phyloP scores from a whole-genome alignment of 2,113 vertebrate genomes.

The Helogale parvula region DNA sequence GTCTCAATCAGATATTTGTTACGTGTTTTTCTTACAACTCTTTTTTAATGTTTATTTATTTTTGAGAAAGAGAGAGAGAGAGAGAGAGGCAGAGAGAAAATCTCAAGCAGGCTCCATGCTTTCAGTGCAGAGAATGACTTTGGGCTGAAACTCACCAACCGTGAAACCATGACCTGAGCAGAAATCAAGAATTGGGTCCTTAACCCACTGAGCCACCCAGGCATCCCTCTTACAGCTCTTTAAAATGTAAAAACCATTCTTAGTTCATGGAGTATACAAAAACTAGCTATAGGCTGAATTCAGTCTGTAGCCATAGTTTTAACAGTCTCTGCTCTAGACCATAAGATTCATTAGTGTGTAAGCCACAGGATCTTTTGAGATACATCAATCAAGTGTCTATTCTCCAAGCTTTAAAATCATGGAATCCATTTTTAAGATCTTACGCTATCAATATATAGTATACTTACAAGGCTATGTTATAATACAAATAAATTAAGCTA shows the following conservation, averaged over 20 bases:
- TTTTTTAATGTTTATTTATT: neutral
- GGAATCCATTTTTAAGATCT: neutral
- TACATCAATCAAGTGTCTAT: neutral
- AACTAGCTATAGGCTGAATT: neutral
- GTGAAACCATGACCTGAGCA: no score
- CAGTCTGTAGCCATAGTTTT: neutral
- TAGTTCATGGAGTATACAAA: neutral
- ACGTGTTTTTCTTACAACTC: neutral
- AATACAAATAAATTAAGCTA: neutral
- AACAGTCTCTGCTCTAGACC: no score
- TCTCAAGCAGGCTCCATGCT: no score
- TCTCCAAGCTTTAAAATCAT: neutral
- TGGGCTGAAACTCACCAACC: no score
- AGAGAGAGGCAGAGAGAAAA: no score
- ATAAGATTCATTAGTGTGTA: neutral
- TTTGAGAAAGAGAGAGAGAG: no score
- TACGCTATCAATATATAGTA: neutral
- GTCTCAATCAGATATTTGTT: neutral
- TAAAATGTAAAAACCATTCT: neutral
- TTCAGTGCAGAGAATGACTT: no score
- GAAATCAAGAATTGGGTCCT: no score
- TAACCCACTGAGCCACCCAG: no score
- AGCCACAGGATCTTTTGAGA: neutral
- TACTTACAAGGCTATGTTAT: neutral
- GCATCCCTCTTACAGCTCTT: neutral